Evolutionary conservation across 2,797 vertebrate species (phyloP), one percentile per base, ranked within the genome.

Genomic region (Poeciliopsis turneri): DNA sequence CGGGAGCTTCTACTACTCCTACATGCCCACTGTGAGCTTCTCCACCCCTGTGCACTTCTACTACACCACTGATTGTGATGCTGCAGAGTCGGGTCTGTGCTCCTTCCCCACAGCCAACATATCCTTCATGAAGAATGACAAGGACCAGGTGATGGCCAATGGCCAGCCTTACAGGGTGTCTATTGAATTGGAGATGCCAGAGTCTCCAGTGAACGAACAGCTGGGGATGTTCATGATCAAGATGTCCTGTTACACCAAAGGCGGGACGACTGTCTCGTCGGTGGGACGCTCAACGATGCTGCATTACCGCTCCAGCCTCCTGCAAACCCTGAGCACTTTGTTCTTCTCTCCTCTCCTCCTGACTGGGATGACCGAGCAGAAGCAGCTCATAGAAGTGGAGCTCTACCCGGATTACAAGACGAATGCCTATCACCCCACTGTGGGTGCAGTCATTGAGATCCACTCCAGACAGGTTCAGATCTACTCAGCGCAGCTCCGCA

Each of bases 1-100:
- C 3, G 97, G 97, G 43, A 97, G 97, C 90, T 98, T 98, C 93
- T 98, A 98, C 88, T 98, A 97, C 83, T 97, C 97, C 73, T 97
- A 98, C 91, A 98, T 98, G 97, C 97, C 97, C 7, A 96, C 96
- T 0, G 96, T 97, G 87, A 98, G 97, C 93, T 97, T 97, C 86
- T 94, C 96, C 82, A 97, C 96, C 47, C 97, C 97, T 0, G 97
- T 98, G 47, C 95, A 98, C 86, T 97, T 96, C 90, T 89, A 92
- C 75, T 98, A 97, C 95, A 94, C 94, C 92, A 94, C 97, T 0
- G 97, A 96, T 75, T 98, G 97, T 74, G 94, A 94, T 9, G 71
- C 90, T 11, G 82, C 94, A 0, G 81, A 92, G 39, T 84, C 95
- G 1, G 87, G 85, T 0, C 95, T 98, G 20, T 98, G 97, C 71